Base-by-base conservation (phyloP, 92 coral and sea anemone genomes). In the Palythoa heliodiscus region DNA sequence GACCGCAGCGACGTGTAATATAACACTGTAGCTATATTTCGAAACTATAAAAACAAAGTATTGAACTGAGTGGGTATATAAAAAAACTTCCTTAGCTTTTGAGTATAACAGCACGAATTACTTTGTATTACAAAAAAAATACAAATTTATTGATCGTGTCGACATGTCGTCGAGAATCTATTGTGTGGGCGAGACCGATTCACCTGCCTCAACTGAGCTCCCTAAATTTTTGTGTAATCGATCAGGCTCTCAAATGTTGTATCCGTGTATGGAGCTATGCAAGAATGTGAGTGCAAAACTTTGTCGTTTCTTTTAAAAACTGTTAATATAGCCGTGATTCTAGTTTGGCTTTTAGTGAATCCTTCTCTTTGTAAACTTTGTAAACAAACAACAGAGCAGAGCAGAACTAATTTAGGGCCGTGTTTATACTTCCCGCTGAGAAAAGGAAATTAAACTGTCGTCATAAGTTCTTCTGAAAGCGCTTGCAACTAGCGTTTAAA, bases 361-460 rank as follows among this genome's bases (percentile, higher is more conserved):
- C 64, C 24, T 67, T 17, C 19, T 39, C 43, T 7, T 29, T 80
- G 20, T 5, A 67, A 66, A 63, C 74, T 66, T 20, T 69, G 20
- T 4, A 15, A 35, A 60, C 35, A 58, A 78, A 48, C 24, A 78
- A 38, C 16, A 20, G 57, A 24, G 60, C 35, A 15, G 13, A 7
- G 15, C 7, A 37, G 47, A 48, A 64, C 61, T 48, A 80, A 80
- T 66, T 80, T 47, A 80, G 23, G 24, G 24, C 16, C 24, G 7
- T 80, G 74, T 66, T 66, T 20, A 11, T 47, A 63, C 63, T 48
- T 57, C 84, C 84, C 66, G 84, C 75, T 52, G 74, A 66, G 84
- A 68, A 67, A 17, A 80, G 84, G 73, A 80, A 80, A 80, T 66
- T 80, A 80, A 80, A 22, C 20, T 43, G 70, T 66, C 64, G 57